A percentile compares a stretch with the other conserved stretches of the same genome.
Conservation (phyloP, 2,113 vertebrate genomes). For the Terrapene triunguis region DNA sequence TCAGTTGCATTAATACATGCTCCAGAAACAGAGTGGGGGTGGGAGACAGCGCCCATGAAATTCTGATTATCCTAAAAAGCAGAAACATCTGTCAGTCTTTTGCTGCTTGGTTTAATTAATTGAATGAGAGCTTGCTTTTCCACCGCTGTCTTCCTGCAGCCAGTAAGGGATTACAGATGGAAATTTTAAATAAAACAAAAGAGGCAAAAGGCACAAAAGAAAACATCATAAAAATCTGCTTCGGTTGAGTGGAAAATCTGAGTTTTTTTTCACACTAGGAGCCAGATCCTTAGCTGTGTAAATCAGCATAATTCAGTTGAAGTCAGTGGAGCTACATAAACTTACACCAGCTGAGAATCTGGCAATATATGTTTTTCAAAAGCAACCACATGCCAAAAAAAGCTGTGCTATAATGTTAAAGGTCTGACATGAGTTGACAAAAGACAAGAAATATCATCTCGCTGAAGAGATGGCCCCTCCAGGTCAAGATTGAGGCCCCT, state of each 20-base stretch:
- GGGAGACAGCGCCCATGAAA: constrained; percentile 24
- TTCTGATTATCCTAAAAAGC: constrained; percentile 46
- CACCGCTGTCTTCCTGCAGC: constrained; percentile 58
- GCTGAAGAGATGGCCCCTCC: neutral
- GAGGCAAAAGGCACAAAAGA: constrained; percentile 20
- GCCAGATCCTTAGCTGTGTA: neutral
- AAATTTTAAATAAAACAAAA: constrained; percentile 20
- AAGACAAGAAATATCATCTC: neutral
- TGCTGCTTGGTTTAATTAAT: constrained; percentile 30
- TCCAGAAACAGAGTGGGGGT: constrained; percentile 38
- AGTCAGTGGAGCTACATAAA: neutral
- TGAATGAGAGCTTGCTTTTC: constrained; percentile 41
- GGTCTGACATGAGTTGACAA: neutral
- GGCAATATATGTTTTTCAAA: neutral
- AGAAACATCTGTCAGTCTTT: constrained; percentile 55
- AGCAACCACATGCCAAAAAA: neutral
- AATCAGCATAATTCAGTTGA: neutral
- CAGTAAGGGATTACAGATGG: constrained; percentile 26
- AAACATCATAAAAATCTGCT: constrained; percentile 40
- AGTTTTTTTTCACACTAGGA: rapidly evolving
- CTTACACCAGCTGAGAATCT: neutral
- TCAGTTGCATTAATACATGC: constrained; percentile 18
- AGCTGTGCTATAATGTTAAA: neutral
- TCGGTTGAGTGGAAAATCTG: neutral
- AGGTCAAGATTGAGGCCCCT: neutral